Evolutionary conservation across 1,140 invertebrate genomes (phyloP).

Genomic region (Lasioglossum albipes): DNA sequence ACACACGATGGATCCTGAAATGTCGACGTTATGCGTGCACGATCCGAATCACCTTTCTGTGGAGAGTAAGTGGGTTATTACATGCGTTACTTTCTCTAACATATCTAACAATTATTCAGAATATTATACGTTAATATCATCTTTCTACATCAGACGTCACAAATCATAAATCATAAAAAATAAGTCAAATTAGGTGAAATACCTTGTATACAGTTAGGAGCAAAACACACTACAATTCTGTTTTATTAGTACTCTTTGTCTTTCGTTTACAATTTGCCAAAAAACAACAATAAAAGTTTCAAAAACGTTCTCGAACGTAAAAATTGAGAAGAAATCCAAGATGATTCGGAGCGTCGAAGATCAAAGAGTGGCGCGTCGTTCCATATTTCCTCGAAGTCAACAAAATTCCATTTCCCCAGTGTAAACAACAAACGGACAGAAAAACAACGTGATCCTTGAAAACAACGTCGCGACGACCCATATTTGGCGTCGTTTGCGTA

Average conservation of each 20-base stretch:
- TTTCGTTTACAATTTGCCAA: too few relatives aligned
- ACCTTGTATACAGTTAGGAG: too few relatives aligned
- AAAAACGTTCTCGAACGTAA: neutral
- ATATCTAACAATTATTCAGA: neutral
- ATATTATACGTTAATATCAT: neutral
- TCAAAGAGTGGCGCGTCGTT: too few relatives aligned
- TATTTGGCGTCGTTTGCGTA: neutral
- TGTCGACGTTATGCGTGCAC: conserved; percentile 60
- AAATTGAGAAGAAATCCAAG: neutral
- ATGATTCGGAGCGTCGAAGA: too few relatives aligned
- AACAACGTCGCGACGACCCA: conserved; percentile 8
- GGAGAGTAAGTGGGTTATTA: conserved; percentile 68
- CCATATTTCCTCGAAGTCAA: neutral
- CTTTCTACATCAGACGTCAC: neutral
- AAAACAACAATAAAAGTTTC: too few relatives aligned
- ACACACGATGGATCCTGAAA: conserved; percentile 68
- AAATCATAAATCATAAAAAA: too few relatives aligned
- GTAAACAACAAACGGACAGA: neutral
- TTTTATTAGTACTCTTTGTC: too few relatives aligned
- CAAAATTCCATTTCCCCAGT: neutral
- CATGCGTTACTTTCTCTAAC: conserved; percentile 18
- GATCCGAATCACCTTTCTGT: conserved; percentile 60
- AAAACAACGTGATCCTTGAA: neutral
- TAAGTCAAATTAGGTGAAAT: too few relatives aligned
- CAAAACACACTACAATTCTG: too few relatives aligned